Conservation (phyloP, 2,888 invertebrate species). For the Abscondita cerata region DNA sequence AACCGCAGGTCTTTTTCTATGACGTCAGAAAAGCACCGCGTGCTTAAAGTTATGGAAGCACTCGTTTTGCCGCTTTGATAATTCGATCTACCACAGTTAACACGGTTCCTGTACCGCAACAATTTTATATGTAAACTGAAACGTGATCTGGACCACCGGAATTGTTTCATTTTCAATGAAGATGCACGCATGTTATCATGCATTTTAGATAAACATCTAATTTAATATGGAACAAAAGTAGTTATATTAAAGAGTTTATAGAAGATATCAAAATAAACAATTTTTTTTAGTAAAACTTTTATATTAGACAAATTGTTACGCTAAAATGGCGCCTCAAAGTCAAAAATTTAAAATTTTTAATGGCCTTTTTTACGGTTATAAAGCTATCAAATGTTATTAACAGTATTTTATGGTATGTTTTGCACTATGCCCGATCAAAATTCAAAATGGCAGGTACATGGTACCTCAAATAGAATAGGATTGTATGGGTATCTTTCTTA, state of each 20-base stretch:
- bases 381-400: too few relatives aligned
- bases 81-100: slow-evolving; percentile 47
- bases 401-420: too few relatives aligned
- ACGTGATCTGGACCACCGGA: slow-evolving; percentile 42
- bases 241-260: too few relatives aligned
- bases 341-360: background rate
- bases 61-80: slow-evolving; percentile 44
- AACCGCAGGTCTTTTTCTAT: slow-evolving; percentile 33
- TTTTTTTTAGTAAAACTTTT: too few relatives aligned
- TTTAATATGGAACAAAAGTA: too few relatives aligned
- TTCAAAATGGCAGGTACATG: too few relatives aligned
- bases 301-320: background rate
- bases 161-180: slow-evolving; percentile 13
- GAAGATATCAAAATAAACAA: too few relatives aligned
- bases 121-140: slow-evolving; percentile 46
- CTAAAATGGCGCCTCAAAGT: background rate
- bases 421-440: too few relatives aligned
- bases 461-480: too few relatives aligned
- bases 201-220: background rate
- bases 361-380: too few relatives aligned
- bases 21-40: slow-evolving; percentile 42
- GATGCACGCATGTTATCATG: background rate
- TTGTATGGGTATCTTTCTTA: too few relatives aligned
- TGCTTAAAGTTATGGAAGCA: slow-evolving; percentile 39
- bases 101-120: slow-evolving; percentile 42